Evolutionary conservation across 1,140 invertebrate genomes (phyloP).

Genomic region (Teleogryllus occipitalis): DNA sequence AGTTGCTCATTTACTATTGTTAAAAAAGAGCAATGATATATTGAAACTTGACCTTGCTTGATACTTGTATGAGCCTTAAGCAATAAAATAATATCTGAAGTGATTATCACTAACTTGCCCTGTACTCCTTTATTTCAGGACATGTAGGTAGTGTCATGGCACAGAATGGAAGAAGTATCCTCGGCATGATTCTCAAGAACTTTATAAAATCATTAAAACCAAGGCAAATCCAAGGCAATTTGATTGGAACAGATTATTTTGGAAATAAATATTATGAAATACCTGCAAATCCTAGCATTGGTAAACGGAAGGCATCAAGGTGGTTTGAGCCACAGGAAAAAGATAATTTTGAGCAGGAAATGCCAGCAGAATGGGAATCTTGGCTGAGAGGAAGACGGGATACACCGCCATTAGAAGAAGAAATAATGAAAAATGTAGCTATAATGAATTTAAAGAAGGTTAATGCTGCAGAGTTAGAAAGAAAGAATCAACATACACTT

Average conservation of each 20-base stretch:
- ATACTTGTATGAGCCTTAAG: no score
- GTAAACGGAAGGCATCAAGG: slow-evolving; percentile 49
- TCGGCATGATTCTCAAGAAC: slow-evolving; percentile 42
- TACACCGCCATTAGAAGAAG: slow-evolving; percentile 60
- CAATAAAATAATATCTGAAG: no score
- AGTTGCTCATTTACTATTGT: no score
- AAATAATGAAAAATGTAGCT: slow-evolving; percentile 58
- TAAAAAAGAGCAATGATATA: no score
- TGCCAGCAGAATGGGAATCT: slow-evolving; percentile 75
- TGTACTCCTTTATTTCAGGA: no score
- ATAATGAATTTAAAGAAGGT: slow-evolving; percentile 60
- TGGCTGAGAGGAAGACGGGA: slow-evolving; percentile 64
- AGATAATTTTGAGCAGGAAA: slow-evolving; percentile 51
- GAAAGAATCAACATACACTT: neutral
- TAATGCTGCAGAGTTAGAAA: slow-evolving; percentile 62
- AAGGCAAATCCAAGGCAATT: slow-evolving; percentile 40
- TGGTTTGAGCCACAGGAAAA: slow-evolving; percentile 59
- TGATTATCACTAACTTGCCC: no score
- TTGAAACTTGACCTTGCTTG: no score
- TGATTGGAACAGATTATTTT: slow-evolving; percentile 60
- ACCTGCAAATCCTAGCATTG: slow-evolving; percentile 45
- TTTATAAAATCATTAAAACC: slow-evolving; percentile 52
- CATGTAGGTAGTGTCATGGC: slow-evolving; percentile 3
- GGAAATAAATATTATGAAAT: slow-evolving; percentile 78
- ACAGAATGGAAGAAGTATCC: slow-evolving; percentile 29